Percentiles rank a stretch among this genome's conserved stretches.
These are phyloP conservation scores for Clupea harengus DNA, from an alignment of 2,113 vertebrate genomes.

Conservation along the genomic window DNA sequence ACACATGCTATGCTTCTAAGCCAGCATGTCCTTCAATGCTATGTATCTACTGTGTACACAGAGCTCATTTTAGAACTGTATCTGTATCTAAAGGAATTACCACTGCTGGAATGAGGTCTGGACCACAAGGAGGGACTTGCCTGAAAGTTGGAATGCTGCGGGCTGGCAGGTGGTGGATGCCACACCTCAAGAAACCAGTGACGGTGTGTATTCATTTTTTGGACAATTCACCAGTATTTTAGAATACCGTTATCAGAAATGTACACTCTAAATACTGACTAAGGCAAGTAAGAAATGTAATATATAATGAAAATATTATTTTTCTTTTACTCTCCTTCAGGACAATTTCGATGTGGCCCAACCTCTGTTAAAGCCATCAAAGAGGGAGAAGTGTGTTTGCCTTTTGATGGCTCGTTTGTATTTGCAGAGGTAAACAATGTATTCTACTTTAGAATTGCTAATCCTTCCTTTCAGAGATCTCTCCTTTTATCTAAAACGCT, in stretches of 20 bases:
- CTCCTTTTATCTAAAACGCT: neutral
- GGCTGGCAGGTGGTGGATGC: slow-evolving; percentile 92
- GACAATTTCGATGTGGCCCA: slow-evolving; percentile 87
- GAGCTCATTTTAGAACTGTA: no score
- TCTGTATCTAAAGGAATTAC: slow-evolving; percentile 79
- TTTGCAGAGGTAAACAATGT: slow-evolving; percentile 82
- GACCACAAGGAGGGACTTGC: slow-evolving; percentile 80
- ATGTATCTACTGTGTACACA: no score
- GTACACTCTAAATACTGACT: no score
- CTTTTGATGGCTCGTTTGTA: slow-evolving; percentile 80
- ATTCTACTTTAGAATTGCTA: neutral
- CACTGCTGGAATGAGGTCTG: slow-evolving; percentile 94
- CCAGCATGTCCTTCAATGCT: no score
- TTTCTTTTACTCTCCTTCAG: no score
- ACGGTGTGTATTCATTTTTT: slow-evolving; percentile 70
- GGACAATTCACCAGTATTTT: neutral
- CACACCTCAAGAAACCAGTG: slow-evolving; percentile 95
- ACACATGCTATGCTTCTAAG: no score
- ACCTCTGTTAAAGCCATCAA: slow-evolving; percentile 82
- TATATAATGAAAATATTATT: neutral
- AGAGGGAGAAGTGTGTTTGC: slow-evolving; percentile 76
- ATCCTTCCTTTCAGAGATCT: neutral
- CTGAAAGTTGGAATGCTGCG: slow-evolving; percentile 54
- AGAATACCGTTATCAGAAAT: no score
- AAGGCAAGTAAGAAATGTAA: neutral